Base-by-base conservation (phyloP, 1,140 invertebrate species). In the Chironomus striatipennis region DNA sequence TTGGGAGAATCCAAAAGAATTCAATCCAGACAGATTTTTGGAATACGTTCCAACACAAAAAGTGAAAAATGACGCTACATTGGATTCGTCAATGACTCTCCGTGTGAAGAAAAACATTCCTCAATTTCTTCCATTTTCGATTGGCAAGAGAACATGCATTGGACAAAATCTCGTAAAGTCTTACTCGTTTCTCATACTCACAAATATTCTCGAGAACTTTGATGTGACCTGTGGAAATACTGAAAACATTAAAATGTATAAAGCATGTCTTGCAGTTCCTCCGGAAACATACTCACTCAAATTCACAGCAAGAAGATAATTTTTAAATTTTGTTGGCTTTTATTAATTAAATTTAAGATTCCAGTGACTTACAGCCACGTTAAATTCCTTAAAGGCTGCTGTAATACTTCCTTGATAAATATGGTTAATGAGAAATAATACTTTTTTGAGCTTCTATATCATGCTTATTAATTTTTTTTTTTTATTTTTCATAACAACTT, bases 41-140 rank as follows among this genome's bases (percentile, higher is more conserved):
- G 87, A 89, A 43, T 76, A 79, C 9, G 73, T 75, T 12, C 70
- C 42, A 42, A 18, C 42, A 42, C 9, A 73, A 0, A 42, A 57
- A 34, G 57, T 24, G 8, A 57, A 17, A n/a, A 57, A 18, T 42
- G 42, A 18, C 17, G 20, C 10, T 74, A 2, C 15, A 74, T 42
- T 5, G 6, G 15, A 43, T 73, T 8, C 73, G 1, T 42, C 42
- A 18, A 4, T 9, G 7, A 43, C 4, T 43, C 18, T 73, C 17
- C 8, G 73, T 12, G 78, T 87, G 0, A 86, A 81, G 75, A 85
- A 81, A 76, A 86, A 86, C 76, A 84, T 87, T 64, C 83, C 91
- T 1, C 87, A 93, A 80, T 96, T 95, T 78, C 83, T 96, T 18
- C 94, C 94, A 0, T 96, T 96, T 82, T 92, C 92, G 76, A 92